These are phyloP conservation scores for Stegana nigrithorax DNA, from an alignment of 2,888 invertebrate genomes.

Conservation along the genomic window DNA sequence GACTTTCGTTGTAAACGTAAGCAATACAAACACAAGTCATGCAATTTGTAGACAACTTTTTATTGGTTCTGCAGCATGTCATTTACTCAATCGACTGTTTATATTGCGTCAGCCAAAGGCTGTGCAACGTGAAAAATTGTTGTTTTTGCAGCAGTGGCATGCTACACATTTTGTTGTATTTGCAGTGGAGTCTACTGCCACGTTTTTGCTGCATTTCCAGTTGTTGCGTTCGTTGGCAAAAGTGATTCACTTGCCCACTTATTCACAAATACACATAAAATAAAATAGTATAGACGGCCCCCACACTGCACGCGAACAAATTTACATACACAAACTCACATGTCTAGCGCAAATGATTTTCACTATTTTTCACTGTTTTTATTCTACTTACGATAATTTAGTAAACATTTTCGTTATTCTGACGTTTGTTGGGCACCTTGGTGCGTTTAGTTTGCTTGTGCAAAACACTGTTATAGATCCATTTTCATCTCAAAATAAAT, in stretches of 20 bases:
- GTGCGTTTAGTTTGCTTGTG: constrained; percentile 62
- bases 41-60: constrained; percentile 25
- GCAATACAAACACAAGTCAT: constrained; percentile 26
- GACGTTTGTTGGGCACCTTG: constrained; percentile 61
- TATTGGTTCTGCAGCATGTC: constrained; percentile 12
- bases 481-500: constrained; percentile 74
- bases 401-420: constrained; percentile 58
- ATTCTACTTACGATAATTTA: constrained; percentile 57
- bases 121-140: too few relatives aligned
- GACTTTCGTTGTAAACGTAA: background rate
- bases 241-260: constrained; percentile 20
- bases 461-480: constrained; percentile 77
- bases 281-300: constrained; percentile 21
- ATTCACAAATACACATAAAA: constrained; percentile 19
- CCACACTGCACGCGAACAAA: background rate
- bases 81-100: background rate
- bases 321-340: constrained; percentile 17
- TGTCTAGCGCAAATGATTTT: background rate
- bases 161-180: constrained; percentile 31
- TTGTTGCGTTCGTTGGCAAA: background rate
- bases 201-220: constrained; percentile 21
- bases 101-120: constrained; percentile 56
- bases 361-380: constrained; percentile 10
- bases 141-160: constrained; percentile 37
- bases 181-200: too few relatives aligned